These are phyloP conservation scores for Phyllotreta cruciferae DNA, from an alignment of 2,888 invertebrate species.

Conservation along the genomic window DNA sequence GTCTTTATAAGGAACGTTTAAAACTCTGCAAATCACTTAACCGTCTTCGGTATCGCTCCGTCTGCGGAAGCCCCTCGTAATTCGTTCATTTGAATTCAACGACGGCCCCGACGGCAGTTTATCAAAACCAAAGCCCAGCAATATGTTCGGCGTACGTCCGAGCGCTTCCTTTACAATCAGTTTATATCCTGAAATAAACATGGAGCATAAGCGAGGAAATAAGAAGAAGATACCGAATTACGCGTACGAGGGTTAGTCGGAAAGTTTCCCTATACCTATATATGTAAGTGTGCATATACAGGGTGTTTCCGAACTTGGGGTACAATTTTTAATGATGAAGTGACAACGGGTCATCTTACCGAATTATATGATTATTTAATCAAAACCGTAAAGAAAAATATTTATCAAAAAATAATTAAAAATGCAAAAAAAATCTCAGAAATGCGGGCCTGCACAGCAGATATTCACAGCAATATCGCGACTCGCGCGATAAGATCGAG, in stretches of 20 bases:
- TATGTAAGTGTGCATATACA: background rate
- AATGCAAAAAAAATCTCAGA: no score
- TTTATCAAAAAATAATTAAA: no score
- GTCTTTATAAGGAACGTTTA: background rate
- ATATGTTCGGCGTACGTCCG: slow-evolving; percentile 45
- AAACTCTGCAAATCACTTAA: slow-evolving; percentile 24
- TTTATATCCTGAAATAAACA: slow-evolving; percentile 52
- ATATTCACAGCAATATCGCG: no score
- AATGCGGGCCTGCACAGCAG: no score
- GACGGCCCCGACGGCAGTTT: slow-evolving; percentile 46
- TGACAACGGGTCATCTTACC: no score
- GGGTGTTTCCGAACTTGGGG: no score
- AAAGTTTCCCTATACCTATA: background rate
- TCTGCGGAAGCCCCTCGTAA: slow-evolving; percentile 29
- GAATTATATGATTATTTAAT: no score
- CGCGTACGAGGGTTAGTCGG: slow-evolving; percentile 41
- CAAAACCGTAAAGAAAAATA: no score
- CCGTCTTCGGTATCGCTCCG: slow-evolving; percentile 16
- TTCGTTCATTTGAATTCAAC: slow-evolving; percentile 52
- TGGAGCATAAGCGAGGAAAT: slow-evolving; percentile 53
- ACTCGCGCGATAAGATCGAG: no score
- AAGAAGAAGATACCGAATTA: slow-evolving; percentile 52
- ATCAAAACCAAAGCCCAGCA: slow-evolving; percentile 52
- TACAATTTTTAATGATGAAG: no score
- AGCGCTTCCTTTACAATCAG: slow-evolving; percentile 29